Base-by-base conservation (phyloP, 2,113 vertebrate genomes). In the Pimephales promelas region DNA sequence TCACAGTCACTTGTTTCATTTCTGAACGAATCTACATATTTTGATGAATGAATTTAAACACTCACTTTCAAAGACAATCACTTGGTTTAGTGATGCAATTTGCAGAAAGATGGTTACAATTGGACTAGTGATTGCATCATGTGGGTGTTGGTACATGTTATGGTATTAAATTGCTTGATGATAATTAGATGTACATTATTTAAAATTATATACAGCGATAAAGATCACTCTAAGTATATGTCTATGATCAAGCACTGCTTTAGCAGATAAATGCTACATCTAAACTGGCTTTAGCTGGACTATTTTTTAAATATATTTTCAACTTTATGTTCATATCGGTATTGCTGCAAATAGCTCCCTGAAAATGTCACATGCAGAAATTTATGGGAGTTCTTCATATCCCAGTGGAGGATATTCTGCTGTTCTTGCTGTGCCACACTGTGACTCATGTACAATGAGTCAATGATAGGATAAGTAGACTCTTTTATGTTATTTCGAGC, bases 371-470 rank as follows among this genome's bases (percentile, higher is more conserved):
- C 40, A 45, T 43, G 6, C n/a, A 68, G 64, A 40, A 20, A 1
- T 68, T 22, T 18, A 40, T 40, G 8, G 18, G 64, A 14, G 3
- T 72, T 26, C n/a, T 26, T 24, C 5, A 72, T 47, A 72, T 16
- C n/a, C 9, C 74, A 76, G 8, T 40, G 52, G 54, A 61, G 56
- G 40, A 61, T 18, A 78, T 26, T 78, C n/a, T 43, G 34, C 75
- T 59, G 22, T 24, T 26, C 31, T 31, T 59, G 54, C 56, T 43
- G 54, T 40, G 22, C n/a, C 75, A 77, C 52, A 76, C 54, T 24
- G 34, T 59, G 75, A 78, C 24, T 76, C 73, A 76, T 56, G 47
- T 54, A 34, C 73, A 34, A 28, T 76, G 28, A 54, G n/a, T 57
- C 75, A 77, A 57, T 40, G 34, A 43, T 61, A 22, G 54, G 5